Evolutionary conservation across 2,113 vertebrate species (phyloP).

Genomic region (Motacilla tschutschensis): DNA sequence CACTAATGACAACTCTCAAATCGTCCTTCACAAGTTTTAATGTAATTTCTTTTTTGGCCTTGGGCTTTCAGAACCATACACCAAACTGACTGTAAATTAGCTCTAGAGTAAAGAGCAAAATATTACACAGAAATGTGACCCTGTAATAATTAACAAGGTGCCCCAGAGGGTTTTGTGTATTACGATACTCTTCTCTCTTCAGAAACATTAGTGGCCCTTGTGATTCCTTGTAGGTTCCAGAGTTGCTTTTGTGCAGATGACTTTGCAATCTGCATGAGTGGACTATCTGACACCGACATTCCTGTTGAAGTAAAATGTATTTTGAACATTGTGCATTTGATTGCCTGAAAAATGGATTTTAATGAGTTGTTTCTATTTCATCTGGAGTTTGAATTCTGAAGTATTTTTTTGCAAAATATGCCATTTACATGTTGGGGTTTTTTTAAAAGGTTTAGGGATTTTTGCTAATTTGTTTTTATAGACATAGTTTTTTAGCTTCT

Average conservation of each 20-base stretch:
- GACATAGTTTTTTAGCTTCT: not conserved
- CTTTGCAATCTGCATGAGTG: not conserved
- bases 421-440: not conserved
- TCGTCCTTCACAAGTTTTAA: not conserved
- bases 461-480: not conserved
- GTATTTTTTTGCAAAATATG: not conserved
- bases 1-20: not conserved
- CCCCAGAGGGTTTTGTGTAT: not conserved
- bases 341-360: not conserved
- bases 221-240: slow-evolving; percentile 10
- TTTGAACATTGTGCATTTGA: not conserved
- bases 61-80: not conserved
- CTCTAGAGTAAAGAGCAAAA: slow-evolving; percentile 16
- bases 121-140: slow-evolving; percentile 12
- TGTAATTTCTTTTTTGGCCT: not conserved
- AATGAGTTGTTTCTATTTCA: not conserved
- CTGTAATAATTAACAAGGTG: slow-evolving; percentile 28
- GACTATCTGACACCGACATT: slow-evolving; percentile 42
- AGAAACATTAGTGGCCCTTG: not conserved
- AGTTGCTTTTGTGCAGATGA: not conserved
- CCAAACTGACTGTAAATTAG: slow-evolving; percentile 7
- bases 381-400: not conserved
- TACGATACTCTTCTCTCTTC: slow-evolving; percentile 4
- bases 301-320: not conserved
- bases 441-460: not conserved